Percentiles rank a stretch among this genome's conserved stretches.
These are phyloP conservation scores for Hyposoter dolosus DNA, from an alignment of 2,888 invertebrate species.

Conservation along the genomic window DNA sequence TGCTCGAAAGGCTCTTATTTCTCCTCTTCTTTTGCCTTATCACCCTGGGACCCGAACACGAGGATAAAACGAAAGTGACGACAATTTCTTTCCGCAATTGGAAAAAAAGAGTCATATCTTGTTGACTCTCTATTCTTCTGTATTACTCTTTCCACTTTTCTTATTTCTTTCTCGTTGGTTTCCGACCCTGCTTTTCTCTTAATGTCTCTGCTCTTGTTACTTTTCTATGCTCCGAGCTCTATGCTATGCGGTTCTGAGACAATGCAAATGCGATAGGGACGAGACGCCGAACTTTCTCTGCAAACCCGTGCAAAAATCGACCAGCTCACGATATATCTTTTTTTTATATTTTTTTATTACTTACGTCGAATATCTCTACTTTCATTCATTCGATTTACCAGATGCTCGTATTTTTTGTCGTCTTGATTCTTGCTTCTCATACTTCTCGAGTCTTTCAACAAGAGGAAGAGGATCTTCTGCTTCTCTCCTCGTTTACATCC, in stretches of 20 bases:
- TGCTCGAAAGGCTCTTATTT: conserved; percentile 15
- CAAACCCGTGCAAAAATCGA: conserved; percentile 18
- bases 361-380: not conserved
- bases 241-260: not conserved
- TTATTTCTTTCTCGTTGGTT: not conserved
- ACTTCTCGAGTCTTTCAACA: not conserved
- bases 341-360: not conserved
- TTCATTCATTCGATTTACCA: conserved; percentile 18
- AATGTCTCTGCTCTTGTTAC: not conserved
- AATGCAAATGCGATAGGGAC: conserved; percentile 1
- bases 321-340: not conserved
- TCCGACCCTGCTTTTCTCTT: not conserved
- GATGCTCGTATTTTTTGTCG: not conserved
- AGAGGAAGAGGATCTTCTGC: not conserved
- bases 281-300: not conserved
- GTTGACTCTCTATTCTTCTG: conserved; percentile 1
- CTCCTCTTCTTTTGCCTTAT: conserved; percentile 9
- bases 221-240: not conserved
- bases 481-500: not conserved
- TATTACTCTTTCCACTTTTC: not conserved
- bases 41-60: conserved; percentile 1
- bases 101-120: conserved; percentile 38
- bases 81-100: conserved; percentile 10
- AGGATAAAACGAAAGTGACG: conserved; percentile 14
- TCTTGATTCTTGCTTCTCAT: not conserved